A percentile compares a stretch with the other conserved stretches of the same genome.
phyloP scores from a whole-genome alignment of 2,113 vertebrate species.

The Chaetops frenatus region DNA sequence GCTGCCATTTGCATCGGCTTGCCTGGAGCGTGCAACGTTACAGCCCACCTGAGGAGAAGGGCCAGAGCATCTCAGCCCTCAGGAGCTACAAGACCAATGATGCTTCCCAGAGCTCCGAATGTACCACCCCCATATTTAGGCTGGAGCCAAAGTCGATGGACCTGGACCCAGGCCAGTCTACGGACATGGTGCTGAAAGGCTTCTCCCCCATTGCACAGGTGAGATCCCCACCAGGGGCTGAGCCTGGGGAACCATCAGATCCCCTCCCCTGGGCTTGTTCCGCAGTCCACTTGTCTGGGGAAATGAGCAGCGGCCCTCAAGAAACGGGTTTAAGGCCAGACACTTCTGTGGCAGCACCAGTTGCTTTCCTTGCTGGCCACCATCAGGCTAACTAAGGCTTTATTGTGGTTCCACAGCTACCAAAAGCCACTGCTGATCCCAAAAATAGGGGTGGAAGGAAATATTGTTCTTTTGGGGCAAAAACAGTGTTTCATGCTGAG shows the following conservation, averaged over 20 bases:
- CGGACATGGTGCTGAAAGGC: conserved; percentile 74
- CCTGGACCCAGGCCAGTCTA: conserved; percentile 72
- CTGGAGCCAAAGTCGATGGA: conserved; percentile 70
- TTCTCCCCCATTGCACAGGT: conserved; percentile 76
- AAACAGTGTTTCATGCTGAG: accelerated
- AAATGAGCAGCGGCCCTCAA: neutral
- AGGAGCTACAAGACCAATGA: neutral
- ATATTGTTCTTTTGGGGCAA: neutral
- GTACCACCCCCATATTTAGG: conserved; percentile 63
- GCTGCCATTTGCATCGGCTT: conserved; percentile 72
- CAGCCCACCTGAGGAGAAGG: neutral
- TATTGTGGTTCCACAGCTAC: conserved; percentile 25
- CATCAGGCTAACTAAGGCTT: neutral
- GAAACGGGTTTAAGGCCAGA: neutral
- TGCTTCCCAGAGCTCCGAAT: neutral
- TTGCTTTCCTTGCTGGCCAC: neutral
- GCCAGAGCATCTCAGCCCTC: neutral
- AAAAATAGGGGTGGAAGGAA: neutral
- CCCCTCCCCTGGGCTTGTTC: neutral
- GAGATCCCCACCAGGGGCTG: neutral
- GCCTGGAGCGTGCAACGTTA: conserved; percentile 70
- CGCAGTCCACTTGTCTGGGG: neutral
- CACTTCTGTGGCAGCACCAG: conserved; percentile 39
- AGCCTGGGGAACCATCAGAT: neutral
- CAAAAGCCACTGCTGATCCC: neutral